Evolutionary conservation across 2,113 vertebrate species (phyloP).

Genomic region (Polypterus senegalus): DNA sequence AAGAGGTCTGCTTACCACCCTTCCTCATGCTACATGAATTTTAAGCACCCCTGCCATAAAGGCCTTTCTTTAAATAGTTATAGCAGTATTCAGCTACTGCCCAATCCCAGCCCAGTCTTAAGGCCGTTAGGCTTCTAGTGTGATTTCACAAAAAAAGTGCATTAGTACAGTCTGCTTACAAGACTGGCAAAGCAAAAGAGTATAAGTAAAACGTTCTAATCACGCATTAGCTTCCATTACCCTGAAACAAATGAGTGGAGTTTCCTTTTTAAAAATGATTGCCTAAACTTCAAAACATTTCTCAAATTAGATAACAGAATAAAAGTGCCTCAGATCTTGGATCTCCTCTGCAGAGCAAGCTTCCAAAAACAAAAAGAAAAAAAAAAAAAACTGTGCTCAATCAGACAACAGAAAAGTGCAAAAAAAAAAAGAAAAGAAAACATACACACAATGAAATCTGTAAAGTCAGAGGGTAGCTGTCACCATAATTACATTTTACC

Average conservation of each 20-base stretch:
- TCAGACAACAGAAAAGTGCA: slow-evolving; percentile 2
- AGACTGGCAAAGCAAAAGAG: too few relatives aligned
- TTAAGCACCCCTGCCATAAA: too few relatives aligned
- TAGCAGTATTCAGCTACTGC: too few relatives aligned
- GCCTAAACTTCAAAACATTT: slow-evolving; percentile 19
- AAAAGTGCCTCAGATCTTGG: slow-evolving; percentile 41
- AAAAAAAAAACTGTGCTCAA: slow-evolving; percentile 4
- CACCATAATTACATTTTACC: too few relatives aligned
- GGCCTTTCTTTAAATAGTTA: too few relatives aligned
- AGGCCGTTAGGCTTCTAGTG: too few relatives aligned
- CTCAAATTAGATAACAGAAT: slow-evolving; percentile 26
- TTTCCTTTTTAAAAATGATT: slow-evolving; percentile 17
- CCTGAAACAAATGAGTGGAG: neutral
- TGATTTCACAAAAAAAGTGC: too few relatives aligned
- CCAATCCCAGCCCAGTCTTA: too few relatives aligned
- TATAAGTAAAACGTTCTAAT: too few relatives aligned
- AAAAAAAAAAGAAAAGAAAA: neutral
- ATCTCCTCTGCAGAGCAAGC: slow-evolving; percentile 22
- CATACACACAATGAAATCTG: neutral
- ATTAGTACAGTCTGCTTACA: too few relatives aligned
- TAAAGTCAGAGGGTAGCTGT: neutral
- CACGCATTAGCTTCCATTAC: neutral
- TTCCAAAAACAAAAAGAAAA: slow-evolving; percentile 17
- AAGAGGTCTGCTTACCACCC: too few relatives aligned
- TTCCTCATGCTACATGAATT: too few relatives aligned